Evolutionary conservation across 1,140 invertebrate genomes (phyloP), one percentile per base, ranked within the genome.

Genomic region (Caenorhabditis remanei): DNA sequence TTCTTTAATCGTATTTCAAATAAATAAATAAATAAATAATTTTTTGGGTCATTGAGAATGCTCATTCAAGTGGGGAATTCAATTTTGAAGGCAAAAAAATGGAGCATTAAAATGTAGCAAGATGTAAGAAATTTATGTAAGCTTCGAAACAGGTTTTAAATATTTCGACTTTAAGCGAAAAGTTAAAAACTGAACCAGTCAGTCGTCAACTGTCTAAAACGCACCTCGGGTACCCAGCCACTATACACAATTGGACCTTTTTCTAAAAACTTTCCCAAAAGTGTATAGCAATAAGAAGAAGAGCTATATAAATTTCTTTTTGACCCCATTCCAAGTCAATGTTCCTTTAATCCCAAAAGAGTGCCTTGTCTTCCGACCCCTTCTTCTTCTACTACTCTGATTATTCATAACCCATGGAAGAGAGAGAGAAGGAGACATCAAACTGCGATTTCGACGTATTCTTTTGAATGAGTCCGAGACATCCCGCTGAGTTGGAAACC

Each of bases 241-340:
- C 50, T 53, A 8, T 11, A 53, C 16, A 32, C 32, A 32, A 32
- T 32, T 32, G 32, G 32, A 53, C 11, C 1, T 14, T 16, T 53
- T 53, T 9, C 5, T 53, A 3, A 53, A 16, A 53, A 53, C n/a
- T 41, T 48, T 79, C 21, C 41, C 11, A 43, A 48, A 79, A 79
- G 7, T 32, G 41, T 46, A 79, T 79, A 46, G 41, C 0, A 46
- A 48, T 63, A 24, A 13, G 14, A 21, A 9, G n/a, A 5, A 58
- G 41, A 79, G 71, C 71, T 53, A 50, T 79, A 79, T 79, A 79
- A 63, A 63, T 63, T 63, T 63, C 61, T 63, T 63, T 63, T 63
- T 63, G 61, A 63, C 61, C 46, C 46, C 14, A 43, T 48, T 21
- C 65, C 65, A 43, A 63, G 24, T 43, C 24, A 71, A 71, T 53